Evolutionary conservation across 2,797 vertebrate genomes (phyloP).

Genomic region (Luscinia megarhynchos): DNA sequence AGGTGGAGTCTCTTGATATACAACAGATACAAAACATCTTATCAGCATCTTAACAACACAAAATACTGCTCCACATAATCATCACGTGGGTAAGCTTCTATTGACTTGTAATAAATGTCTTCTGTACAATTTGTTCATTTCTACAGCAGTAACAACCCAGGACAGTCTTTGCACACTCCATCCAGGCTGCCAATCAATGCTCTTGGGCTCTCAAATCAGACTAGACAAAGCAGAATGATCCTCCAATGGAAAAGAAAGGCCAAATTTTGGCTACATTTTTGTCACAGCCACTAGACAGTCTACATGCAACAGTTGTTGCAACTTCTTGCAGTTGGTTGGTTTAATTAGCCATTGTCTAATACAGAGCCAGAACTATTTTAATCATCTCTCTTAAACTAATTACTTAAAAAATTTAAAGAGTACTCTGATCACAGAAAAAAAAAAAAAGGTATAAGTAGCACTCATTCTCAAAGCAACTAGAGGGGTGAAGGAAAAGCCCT

Average conservation of each 20-base stretch:
- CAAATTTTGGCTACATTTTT: neutral
- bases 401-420: neutral
- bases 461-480: neutral
- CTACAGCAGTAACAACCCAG: neutral
- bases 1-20: neutral
- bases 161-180: neutral
- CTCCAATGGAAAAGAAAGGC: neutral
- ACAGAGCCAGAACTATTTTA: neutral
- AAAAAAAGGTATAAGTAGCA: neutral
- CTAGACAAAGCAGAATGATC: neutral
- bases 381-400: neutral
- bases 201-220: neutral
- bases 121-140: neutral
- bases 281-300: neutral
- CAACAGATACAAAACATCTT: neutral
- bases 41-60: neutral
- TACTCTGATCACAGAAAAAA: neutral
- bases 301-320: neutral
- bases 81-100: rapidly evolving
- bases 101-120: neutral
- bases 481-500: neutral
- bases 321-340: neutral
- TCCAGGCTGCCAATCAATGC: neutral
- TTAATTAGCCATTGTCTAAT: neutral
- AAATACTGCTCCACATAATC: neutral